phyloP scores from a whole-genome alignment of 2,113 vertebrate species.

The Clarias macrocephalus region DNA sequence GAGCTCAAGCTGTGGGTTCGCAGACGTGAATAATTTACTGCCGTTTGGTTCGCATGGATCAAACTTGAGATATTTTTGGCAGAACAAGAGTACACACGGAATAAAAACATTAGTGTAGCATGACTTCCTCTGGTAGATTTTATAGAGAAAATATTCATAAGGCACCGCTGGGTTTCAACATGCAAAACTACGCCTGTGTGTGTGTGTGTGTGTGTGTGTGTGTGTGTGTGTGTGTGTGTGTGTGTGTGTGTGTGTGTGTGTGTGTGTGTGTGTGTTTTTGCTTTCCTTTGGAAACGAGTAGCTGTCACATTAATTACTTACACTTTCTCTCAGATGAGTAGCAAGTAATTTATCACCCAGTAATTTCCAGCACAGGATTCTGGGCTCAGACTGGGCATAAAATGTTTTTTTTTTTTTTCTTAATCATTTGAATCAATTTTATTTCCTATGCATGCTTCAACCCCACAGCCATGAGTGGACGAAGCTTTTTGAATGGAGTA shows the following conservation, averaged over 20 bases:
- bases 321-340: not conserved
- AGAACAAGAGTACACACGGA: constrained; percentile 46
- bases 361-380: not conserved
- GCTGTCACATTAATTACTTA: constrained; percentile 55
- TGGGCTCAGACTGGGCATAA: not conserved
- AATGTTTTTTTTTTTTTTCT: no score
- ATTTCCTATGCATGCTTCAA: not conserved
- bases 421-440: not conserved
- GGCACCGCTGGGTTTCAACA: constrained; percentile 57
- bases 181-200: constrained; percentile 33
- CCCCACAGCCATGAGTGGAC: not conserved
- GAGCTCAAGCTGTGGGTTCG: constrained; percentile 17
- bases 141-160: constrained; percentile 60
- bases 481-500: not conserved
- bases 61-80: constrained; percentile 54
- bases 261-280: constrained; percentile 48
- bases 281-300: constrained; percentile 56
- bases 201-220: not conserved
- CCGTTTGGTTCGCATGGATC: constrained; percentile 30
- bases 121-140: constrained; percentile 50
- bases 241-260: constrained; percentile 47
- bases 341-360: constrained; percentile 10
- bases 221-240: constrained; percentile 44
- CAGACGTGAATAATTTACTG: constrained; percentile 34
- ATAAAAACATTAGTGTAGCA: constrained; percentile 61